These are phyloP conservation scores for Cirrhinus mrigala DNA, from an alignment of 2,797 vertebrate genomes.

Conservation along the genomic window DNA sequence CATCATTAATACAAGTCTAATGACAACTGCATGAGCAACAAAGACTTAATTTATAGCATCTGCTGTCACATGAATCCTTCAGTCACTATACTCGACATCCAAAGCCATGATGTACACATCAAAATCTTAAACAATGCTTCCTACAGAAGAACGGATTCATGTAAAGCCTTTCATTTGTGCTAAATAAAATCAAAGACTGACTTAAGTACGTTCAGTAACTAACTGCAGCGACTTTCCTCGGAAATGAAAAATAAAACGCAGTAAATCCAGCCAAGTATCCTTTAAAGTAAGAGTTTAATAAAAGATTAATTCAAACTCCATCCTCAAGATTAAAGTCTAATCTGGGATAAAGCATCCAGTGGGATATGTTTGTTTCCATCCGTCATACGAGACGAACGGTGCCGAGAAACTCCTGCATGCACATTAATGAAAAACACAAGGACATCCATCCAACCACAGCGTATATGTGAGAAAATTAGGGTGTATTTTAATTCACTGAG, in stretches of 20 bases:
- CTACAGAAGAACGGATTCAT: not conserved
- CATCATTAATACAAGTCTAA: slow-evolving; percentile 58
- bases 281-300: slow-evolving; percentile 67
- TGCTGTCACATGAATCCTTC: slow-evolving; percentile 30
- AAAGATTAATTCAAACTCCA: slow-evolving; percentile 71
- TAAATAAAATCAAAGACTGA: not conserved
- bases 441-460: not conserved
- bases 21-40: slow-evolving; percentile 41
- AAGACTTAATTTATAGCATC: slow-evolving; percentile 49
- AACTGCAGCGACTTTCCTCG: not conserved
- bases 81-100: not conserved
- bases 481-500: not conserved
- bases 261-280: slow-evolving; percentile 61
- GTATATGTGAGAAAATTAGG: not conserved
- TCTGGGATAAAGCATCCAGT: slow-evolving; percentile 68
- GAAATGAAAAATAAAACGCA: slow-evolving; percentile 35
- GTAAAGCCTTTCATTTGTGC: not conserved
- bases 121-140: not conserved
- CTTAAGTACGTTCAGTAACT: not conserved
- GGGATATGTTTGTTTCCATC: slow-evolving; percentile 23
- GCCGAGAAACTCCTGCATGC: not conserved
- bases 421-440: not conserved
- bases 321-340: slow-evolving; percentile 75
- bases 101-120: not conserved
- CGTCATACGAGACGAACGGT: not conserved